Evolutionary conservation across 2,888 invertebrate species (phyloP).

Genomic region (Ochropacha duplaris): DNA sequence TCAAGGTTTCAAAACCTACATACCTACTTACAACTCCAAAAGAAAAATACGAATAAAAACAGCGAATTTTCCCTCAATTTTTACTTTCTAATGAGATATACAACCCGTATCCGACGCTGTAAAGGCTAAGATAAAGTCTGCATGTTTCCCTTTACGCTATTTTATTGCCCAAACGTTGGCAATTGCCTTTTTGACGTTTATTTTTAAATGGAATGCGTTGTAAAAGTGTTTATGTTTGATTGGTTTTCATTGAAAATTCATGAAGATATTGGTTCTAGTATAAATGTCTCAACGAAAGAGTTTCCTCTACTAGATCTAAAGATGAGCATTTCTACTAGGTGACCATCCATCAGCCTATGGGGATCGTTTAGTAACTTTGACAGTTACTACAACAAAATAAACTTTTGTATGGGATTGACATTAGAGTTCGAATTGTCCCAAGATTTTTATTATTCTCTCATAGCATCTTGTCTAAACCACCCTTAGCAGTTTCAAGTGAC

Average conservation of each 20-base stretch:
- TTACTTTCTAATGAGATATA: neutral
- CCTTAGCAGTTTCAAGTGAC: too few relatives aligned
- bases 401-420: too few relatives aligned
- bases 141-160: neutral
- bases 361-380: too few relatives aligned
- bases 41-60: neutral
- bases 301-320: too few relatives aligned
- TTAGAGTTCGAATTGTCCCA: too few relatives aligned
- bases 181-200: neutral
- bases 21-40: neutral
- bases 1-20: too few relatives aligned
- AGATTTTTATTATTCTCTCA: too few relatives aligned
- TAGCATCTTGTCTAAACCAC: too few relatives aligned
- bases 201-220: neutral
- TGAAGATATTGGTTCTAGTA: neutral
- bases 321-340: too few relatives aligned
- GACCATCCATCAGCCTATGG: too few relatives aligned
- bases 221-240: neutral
- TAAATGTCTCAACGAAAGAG: too few relatives aligned
- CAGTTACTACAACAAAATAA: too few relatives aligned
- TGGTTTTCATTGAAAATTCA: neutral
- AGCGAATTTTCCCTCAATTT: neutral
- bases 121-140: neutral
- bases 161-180: neutral
- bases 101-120: neutral